These are phyloP conservation scores for Lamprologus tigripictilis DNA, from an alignment of 2,113 vertebrate species.

Conservation along the genomic window DNA sequence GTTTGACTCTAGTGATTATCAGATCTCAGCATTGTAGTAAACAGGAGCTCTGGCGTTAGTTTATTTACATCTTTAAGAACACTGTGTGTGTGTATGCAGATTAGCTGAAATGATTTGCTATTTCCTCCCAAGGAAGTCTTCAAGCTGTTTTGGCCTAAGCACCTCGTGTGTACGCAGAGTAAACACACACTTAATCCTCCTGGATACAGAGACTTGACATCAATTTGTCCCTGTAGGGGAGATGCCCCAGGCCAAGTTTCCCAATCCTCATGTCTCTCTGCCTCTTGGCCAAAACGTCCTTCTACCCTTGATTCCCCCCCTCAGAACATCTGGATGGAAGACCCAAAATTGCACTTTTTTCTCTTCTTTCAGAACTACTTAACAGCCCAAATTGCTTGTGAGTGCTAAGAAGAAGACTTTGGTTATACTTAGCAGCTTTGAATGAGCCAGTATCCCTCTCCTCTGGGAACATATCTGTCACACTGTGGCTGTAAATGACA, in stretches of 20 bases:
- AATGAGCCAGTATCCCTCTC: not conserved
- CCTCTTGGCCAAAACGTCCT: not conserved
- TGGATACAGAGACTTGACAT: slow-evolving; percentile 85
- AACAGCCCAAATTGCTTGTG: not conserved
- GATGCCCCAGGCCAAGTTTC: slow-evolving; percentile 61
- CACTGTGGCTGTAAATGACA: not conserved
- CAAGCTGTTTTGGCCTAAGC: slow-evolving; percentile 80
- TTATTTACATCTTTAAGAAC: not conserved
- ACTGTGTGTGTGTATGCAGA: slow-evolving; percentile 56
- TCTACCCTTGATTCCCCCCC: not conserved
- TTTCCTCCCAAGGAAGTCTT: slow-evolving; percentile 65
- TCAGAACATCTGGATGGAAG: not conserved
- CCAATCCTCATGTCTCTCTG: not conserved
- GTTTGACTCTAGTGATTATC: not conserved
- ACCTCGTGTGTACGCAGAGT: slow-evolving; percentile 79
- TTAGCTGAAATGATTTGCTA: slow-evolving; percentile 78
- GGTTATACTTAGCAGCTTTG: not conserved
- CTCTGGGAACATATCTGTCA: not conserved
- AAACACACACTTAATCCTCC: slow-evolving; percentile 89
- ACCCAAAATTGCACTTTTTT: not conserved
- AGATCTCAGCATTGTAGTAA: not conserved
- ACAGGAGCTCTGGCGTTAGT: not conserved
- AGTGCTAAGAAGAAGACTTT: not conserved
- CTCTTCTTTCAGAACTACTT: not conserved
- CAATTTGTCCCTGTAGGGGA: slow-evolving; percentile 79